Evolutionary conservation across 2,888 invertebrate genomes (phyloP), one percentile per base, ranked within the genome.

Genomic region (Tinea pellionella): DNA sequence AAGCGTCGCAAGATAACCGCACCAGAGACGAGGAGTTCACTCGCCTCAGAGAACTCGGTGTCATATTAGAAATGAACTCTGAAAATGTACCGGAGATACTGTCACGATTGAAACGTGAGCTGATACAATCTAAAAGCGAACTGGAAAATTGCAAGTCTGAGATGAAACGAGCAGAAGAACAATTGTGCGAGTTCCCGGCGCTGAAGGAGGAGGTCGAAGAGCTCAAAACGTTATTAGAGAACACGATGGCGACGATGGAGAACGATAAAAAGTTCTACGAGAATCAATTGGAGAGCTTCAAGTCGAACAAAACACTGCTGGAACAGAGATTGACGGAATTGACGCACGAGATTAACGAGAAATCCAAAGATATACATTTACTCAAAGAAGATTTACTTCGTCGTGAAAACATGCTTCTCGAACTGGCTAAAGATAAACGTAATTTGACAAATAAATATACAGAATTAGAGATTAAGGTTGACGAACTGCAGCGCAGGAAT

Each of bases 291-390:
- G 89, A 90, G 43, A 78, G 85, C 61, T 83, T 87, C 62, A 78
- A 88, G 0, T 84, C 83, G 0, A 89, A 88, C 51, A 90, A 90
- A 60, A 80, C 74, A 29, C 73, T 88, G 60, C 76, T 90, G 7
- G 88, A 89, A 66, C 81, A 90, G 47, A 89, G 91, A 68, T 69
- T 92, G 13, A 78, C 86, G 0, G 90, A 91, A 66, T 76, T 90
- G 32, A 89, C 90, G 32, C 84, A 89, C 64, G 86, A 89, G 62
- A 77, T 89, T 2, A 80, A 72, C 53, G 89, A 90, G 59, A 88
- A 84, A 65, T 80, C 89, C 0, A 89, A 88, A 64, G 87, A 89
- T 62, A 70, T 89, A 42, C 79, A 88, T 65, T 69, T 88, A 62
- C 77, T 89, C 32, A 87, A 89, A 75, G 83, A 90, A 68, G 90